These are phyloP conservation scores for Trachelipus rathkii DNA, from an alignment of 1,140 invertebrate genomes.

Conservation along the genomic window DNA sequence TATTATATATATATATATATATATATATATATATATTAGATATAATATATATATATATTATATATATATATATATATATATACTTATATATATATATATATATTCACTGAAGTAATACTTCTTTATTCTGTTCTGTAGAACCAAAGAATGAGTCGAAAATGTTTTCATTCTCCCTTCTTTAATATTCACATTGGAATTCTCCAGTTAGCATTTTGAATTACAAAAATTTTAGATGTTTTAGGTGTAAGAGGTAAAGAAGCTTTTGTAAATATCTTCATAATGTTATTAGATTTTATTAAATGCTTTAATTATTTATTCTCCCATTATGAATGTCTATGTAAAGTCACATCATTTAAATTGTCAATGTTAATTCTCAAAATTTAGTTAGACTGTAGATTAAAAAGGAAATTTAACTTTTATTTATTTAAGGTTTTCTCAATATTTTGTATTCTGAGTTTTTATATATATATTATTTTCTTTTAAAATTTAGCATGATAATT, in stretches of 20 bases:
- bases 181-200: not conserved
- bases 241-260: not conserved
- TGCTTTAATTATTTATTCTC: too few relatives aligned
- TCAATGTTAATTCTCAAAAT: too few relatives aligned
- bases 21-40: slow-evolving; percentile 15
- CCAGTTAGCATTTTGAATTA: not conserved
- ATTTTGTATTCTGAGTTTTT: too few relatives aligned
- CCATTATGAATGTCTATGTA: too few relatives aligned
- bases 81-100: not conserved
- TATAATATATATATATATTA: slow-evolving; percentile 13
- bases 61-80: slow-evolving; percentile 15
- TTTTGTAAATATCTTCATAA: not conserved
- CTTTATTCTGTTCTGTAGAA: too few relatives aligned
- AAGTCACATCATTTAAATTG: too few relatives aligned
- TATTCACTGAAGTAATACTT: not conserved
- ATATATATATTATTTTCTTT: too few relatives aligned
- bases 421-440: too few relatives aligned
- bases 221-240: not conserved
- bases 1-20: not conserved
- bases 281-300: too few relatives aligned
- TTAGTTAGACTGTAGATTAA: too few relatives aligned
- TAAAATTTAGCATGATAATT: too few relatives aligned
- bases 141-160: not conserved
- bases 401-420: too few relatives aligned
- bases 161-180: not conserved